Conservation (phyloP, 2,113 vertebrate species). For the Carassius gibelio region DNA sequence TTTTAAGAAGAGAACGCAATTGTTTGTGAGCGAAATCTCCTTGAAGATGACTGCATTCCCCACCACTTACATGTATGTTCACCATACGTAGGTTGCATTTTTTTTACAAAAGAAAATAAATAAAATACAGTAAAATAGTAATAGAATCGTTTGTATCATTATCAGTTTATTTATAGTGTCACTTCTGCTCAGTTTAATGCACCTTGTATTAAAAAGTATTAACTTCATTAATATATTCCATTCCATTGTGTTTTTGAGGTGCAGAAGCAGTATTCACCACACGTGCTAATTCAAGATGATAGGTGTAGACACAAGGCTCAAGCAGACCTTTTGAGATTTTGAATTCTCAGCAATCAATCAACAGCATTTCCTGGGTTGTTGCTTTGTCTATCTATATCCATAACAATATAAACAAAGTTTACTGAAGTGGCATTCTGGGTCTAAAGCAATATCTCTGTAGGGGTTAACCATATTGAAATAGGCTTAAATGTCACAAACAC, state of each 20-base stretch:
- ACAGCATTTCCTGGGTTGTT: neutral
- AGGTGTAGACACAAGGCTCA: neutral
- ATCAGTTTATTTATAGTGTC: neutral
- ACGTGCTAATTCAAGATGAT: neutral
- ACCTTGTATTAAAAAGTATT: neutral
- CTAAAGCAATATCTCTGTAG: constrained; percentile 13
- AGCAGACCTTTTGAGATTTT: constrained; percentile 32
- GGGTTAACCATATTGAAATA: constrained; percentile 3
- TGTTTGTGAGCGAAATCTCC: too few relatives aligned
- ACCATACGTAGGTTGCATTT: neutral
- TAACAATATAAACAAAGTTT: constrained; percentile 5
- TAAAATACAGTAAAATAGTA: neutral
- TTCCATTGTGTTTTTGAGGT: neutral
- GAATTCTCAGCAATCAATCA: constrained; percentile 12
- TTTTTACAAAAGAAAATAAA: neutral
- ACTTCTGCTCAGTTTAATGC: neutral
- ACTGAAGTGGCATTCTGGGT: neutral
- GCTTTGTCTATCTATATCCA: constrained; percentile 7
- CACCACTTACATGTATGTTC: neutral
- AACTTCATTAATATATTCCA: neutral
- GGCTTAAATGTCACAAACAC: constrained; percentile 12
- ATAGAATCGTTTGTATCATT: neutral
- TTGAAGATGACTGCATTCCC: too few relatives aligned
- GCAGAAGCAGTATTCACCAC: neutral
- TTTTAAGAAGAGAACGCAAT: too few relatives aligned